A percentile compares a stretch with the other conserved stretches of the same genome.
These are phyloP conservation scores for Chrysodeixis includens DNA, from an alignment of 2,888 invertebrate species.

Conservation along the genomic window DNA sequence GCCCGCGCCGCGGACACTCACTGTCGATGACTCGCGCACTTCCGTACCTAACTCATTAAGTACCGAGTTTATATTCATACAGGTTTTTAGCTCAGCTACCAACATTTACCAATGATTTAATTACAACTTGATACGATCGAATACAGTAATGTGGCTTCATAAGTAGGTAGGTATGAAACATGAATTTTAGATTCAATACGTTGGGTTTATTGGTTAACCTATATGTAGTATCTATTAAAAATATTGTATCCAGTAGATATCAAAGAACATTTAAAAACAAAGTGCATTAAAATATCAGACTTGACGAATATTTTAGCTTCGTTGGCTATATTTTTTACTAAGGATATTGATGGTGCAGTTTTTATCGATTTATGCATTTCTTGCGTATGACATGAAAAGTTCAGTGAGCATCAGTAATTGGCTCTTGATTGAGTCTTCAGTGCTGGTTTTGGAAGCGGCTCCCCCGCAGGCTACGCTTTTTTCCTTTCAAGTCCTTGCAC, in stretches of 20 bases:
- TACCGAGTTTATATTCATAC: conserved; percentile 30
- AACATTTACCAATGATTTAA: background rate
- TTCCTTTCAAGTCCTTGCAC: conserved; percentile 43
- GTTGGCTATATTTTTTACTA: background rate
- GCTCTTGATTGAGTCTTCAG: conserved; percentile 71
- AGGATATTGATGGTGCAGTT: conserved; percentile 9
- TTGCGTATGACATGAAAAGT: conserved; percentile 22
- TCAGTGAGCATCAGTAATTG: conserved; percentile 61
- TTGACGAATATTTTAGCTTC: background rate
- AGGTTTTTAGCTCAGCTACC: background rate
- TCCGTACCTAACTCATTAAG: conserved; percentile 56
- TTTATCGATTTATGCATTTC: conserved; percentile 28
- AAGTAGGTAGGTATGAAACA: background rate
- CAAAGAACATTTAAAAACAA: no score
- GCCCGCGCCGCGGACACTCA: conserved; percentile 31
- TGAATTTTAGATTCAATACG: background rate
- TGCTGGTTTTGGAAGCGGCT: conserved; percentile 62
- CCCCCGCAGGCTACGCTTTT: conserved; percentile 66
- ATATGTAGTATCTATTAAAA: no score
- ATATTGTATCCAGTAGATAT: no score
- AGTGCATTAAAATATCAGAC: background rate
- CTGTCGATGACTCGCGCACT: conserved; percentile 54
- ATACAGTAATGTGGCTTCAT: no score
- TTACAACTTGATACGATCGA: background rate
- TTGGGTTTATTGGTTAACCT: background rate